Evolutionary conservation across 1,140 invertebrate genomes (phyloP), one percentile per base, ranked within the genome.

Genomic region (Eriocheir sinensis): DNA sequence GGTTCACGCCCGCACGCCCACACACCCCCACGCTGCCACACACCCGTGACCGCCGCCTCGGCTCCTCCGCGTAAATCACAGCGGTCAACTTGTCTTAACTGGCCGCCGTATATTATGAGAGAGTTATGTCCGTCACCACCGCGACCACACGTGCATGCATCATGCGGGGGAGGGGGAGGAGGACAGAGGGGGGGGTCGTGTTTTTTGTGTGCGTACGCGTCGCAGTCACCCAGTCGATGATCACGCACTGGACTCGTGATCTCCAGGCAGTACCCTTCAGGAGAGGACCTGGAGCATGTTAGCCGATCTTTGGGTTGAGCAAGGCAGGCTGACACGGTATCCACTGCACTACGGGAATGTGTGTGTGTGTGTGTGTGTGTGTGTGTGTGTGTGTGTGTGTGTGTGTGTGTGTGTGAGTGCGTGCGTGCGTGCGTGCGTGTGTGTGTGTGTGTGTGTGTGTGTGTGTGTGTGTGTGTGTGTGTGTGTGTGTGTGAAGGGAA

Each of bases 281-380:
- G n/a, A n/a, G n/a, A n/a, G n/a, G n/a, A n/a, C n/a, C n/a, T n/a
- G n/a, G n/a, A n/a, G n/a, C n/a, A n/a, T n/a, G n/a, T n/a, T n/a
- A n/a, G n/a, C n/a, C n/a, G n/a, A n/a, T n/a, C n/a, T n/a, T n/a
- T n/a, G n/a, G n/a, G n/a, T n/a, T n/a, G n/a, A n/a, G n/a, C n/a
- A n/a, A n/a, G n/a, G n/a, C n/a, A n/a, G n/a, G n/a, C n/a, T n/a
- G n/a, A n/a, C n/a, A n/a, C n/a, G n/a, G n/a, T n/a, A n/a, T n/a
- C n/a, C n/a, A n/a, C n/a, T n/a, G n/a, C n/a, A n/a, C n/a, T n/a
- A n/a, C n/a, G n/a, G n/a, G n/a, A n/a, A n/a, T n/a, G n/a, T n/a
- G n/a, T n/a, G n/a, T 72, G 60, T 72, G 60, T 72, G 60, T 72
- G 60, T 72, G 60, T 72, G 60, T 72, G 60, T 72, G 60, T 72